These are phyloP conservation scores for Petroica traversi DNA, from an alignment of 2,113 vertebrate species.

Conservation along the genomic window DNA sequence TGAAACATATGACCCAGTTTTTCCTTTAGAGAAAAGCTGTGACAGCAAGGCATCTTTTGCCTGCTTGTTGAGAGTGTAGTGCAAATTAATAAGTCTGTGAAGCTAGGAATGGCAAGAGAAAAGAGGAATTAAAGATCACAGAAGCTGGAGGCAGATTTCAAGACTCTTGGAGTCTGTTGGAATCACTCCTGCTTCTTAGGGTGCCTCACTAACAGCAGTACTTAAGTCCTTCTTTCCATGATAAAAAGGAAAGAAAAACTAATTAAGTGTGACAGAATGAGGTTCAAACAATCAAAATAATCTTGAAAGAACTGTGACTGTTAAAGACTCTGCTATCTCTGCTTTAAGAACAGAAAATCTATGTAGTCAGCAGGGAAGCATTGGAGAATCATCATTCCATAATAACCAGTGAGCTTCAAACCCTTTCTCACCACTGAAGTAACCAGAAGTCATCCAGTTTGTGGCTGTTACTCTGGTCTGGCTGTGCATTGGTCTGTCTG, in stretches of 20 bases:
- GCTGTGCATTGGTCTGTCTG: not conserved
- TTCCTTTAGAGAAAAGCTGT: not conserved
- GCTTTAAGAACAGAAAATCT: not conserved
- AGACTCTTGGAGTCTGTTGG: not conserved
- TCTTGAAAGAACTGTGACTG: not conserved
- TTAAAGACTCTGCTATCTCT: not conserved
- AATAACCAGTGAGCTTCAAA: not conserved
- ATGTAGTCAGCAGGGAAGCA: not conserved
- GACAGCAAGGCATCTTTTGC: not conserved
- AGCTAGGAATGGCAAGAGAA: slow-evolving; percentile 47
- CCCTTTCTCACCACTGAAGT: not conserved
- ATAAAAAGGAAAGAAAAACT: slow-evolving; percentile 31
- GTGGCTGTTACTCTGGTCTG: not conserved
- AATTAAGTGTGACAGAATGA: slow-evolving; percentile 25
- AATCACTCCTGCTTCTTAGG: slow-evolving; percentile 5
- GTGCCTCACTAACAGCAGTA: not conserved
- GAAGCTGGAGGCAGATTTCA: slow-evolving; percentile 41
- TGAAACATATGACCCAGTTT: not conserved
- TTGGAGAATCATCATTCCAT: not conserved
- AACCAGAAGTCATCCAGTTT: not conserved
- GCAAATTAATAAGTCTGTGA: not conserved
- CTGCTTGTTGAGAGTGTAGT: not conserved
- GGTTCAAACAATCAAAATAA: slow-evolving; percentile 8
- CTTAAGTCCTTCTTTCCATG: not conserved
- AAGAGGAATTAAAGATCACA: slow-evolving; percentile 58